These are phyloP conservation scores for Drosophila meridiana DNA, from an alignment of 2,888 invertebrate genomes.

Conservation along the genomic window DNA sequence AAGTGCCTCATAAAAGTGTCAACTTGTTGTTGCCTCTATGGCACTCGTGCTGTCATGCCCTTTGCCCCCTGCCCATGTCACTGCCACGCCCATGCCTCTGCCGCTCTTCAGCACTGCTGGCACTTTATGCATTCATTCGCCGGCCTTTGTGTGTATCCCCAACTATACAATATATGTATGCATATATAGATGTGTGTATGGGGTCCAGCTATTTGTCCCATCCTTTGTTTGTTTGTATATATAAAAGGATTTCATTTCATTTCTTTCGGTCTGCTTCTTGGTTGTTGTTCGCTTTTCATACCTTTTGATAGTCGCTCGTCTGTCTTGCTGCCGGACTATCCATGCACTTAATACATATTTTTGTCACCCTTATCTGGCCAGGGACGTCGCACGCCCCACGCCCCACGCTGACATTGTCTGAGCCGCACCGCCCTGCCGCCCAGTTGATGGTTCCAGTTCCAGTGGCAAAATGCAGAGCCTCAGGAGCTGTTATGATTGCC, in stretches of 20 bases:
- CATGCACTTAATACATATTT: slow-evolving; percentile 78
- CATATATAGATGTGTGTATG: slow-evolving; percentile 5
- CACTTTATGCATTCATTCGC: slow-evolving; percentile 64
- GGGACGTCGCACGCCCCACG: slow-evolving; percentile 61
- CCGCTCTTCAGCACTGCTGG: slow-evolving; percentile 45
- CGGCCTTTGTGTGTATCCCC: slow-evolving; percentile 55
- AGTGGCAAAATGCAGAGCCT: slow-evolving; percentile 28
- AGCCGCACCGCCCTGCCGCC: slow-evolving; percentile 12
- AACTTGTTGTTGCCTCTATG: slow-evolving; percentile 74
- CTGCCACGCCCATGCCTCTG: background rate
- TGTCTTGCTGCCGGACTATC: slow-evolving; percentile 26
- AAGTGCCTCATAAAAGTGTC: slow-evolving; percentile 83
- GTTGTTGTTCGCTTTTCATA: slow-evolving; percentile 55
- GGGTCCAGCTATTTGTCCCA: slow-evolving; percentile 32
- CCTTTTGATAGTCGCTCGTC: slow-evolving; percentile 52
- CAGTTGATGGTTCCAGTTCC: slow-evolving; percentile 11
- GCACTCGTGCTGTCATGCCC: slow-evolving; percentile 54
- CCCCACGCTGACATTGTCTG: slow-evolving; percentile 68
- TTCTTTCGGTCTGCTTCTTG: slow-evolving; percentile 52
- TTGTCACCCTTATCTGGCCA: slow-evolving; percentile 77
- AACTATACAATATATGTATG: slow-evolving; percentile 28
- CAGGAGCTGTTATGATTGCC: slow-evolving; percentile 70
- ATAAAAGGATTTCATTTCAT: slow-evolving; percentile 79
- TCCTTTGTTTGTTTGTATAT: slow-evolving; percentile 36
- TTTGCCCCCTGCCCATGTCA: slow-evolving; percentile 17